Base-by-base conservation (phyloP, 2,113 vertebrate species). In the Malurus elegans region DNA sequence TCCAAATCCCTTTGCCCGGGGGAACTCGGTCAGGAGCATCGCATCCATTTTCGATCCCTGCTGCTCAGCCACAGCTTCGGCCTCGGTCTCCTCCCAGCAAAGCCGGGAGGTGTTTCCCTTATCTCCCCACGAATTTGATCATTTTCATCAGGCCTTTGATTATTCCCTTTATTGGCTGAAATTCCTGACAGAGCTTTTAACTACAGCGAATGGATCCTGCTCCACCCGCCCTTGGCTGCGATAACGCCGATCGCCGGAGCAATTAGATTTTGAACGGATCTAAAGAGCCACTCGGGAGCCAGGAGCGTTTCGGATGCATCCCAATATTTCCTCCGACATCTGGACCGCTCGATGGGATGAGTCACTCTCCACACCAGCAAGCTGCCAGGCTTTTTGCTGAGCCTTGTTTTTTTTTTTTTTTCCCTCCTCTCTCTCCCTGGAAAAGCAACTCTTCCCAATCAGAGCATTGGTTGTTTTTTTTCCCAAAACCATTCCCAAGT, bases 151-250 rank as follows among this genome's bases (percentile, higher is more conserved):
- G 16, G 5, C 24, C 72, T 88, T 70, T 38, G 44, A 34, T 91
- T 54, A 69, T 86, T 45, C 47, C 28, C 72, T 47, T 81, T n/a
- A 88, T 65, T 4, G 38, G 71, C 25, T 1, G 18, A 21, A 69
- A 61, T 18, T 69, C 24, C 64, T 48, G 28, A 48, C 9, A 20
- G 25, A 36, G 81, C 90, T 79, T 90, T 93, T 88, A 88, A 93
- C 24, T 44, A 2, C 3, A 0, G 26, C 24, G 1, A 17, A 31
- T 0, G 7, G 44, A 36, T 34, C 29, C 23, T 6, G 1, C 25
- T 17, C 62, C 3, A 2, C 62, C 16, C 2, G 53, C 72, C 66
- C 48, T 44, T 1, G 79, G 90, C 92, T 5, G 45, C 0, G 29
- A 4, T 32, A 15, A 32, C 79, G 10, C 13, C 28, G 4, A 9